phyloP scores from a whole-genome alignment of 2,888 invertebrate species.

The Rhabditoides inermis region DNA sequence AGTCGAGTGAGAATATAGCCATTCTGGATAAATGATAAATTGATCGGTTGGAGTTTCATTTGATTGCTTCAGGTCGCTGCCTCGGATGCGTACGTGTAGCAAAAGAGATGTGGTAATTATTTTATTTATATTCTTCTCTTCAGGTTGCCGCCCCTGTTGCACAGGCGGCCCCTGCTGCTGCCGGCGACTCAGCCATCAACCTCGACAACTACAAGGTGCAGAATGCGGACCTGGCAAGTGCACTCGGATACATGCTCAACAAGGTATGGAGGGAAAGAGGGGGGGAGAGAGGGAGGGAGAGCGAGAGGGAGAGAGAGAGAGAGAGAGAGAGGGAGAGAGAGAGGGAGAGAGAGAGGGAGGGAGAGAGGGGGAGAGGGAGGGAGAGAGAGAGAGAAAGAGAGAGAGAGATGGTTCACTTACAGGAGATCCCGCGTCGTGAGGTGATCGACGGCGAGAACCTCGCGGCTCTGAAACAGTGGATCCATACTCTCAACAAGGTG shows the following conservation, averaged over 20 bases:
- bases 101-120: too few species aligned
- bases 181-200: slow-evolving; percentile 6
- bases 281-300: too few species aligned
- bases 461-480: slow-evolving; percentile 67
- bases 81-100: background rate
- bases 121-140: too few species aligned
- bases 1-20: too few species aligned
- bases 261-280: too few species aligned
- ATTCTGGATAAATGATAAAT: too few species aligned
- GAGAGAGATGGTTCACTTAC: background rate
- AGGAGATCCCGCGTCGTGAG: slow-evolving; percentile 69
- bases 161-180: slow-evolving; percentile 3
- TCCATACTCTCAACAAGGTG: slow-evolving; percentile 64
- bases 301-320: too few species aligned
- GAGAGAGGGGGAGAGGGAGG: too few species aligned
- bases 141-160: slow-evolving; percentile 13
- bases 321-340: too few species aligned
- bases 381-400: too few species aligned
- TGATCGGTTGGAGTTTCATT: background rate
- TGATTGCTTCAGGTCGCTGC: background rate
- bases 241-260: slow-evolving; percentile 69
- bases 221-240: slow-evolving; percentile 78
- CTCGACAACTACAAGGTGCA: slow-evolving; percentile 59
- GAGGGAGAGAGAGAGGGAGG: too few species aligned
- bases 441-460: slow-evolving; percentile 67